Conservation (phyloP, 2,113 vertebrate species). For the Coracopsis vasa region DNA sequence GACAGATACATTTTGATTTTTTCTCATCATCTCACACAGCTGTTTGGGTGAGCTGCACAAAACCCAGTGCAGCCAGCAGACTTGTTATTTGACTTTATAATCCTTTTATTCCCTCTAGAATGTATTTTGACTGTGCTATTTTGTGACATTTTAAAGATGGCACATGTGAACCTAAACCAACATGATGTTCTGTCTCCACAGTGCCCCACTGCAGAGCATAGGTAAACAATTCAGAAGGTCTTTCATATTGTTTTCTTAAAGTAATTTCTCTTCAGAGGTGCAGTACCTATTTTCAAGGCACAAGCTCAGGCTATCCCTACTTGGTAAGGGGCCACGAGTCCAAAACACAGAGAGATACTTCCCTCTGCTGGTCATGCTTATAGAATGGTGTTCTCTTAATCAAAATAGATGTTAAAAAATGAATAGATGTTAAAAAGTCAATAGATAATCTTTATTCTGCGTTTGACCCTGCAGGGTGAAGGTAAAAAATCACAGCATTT, state of each 20-base stretch:
- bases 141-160: neutral
- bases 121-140: neutral
- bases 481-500: neutral
- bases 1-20: neutral
- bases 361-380: constrained; percentile 47
- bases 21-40: neutral
- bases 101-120: neutral
- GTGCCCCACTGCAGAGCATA: neutral
- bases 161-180: neutral
- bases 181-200: neutral
- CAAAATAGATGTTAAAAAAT: neutral
- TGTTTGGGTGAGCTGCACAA: neutral
- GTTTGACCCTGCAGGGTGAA: neutral
- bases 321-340: neutral
- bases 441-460: neutral
- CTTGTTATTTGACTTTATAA: neutral
- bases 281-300: neutral
- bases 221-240: fast-evolving
- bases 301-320: neutral
- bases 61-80: neutral
- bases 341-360: neutral
- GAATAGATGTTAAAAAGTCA: neutral
- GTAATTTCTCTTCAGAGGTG: neutral
- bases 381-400: neutral
- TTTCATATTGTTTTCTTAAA: neutral